These are phyloP conservation scores for Sus scrofa DNA, from an alignment of 2,113 vertebrate genomes.

Conservation along the genomic window T2T-Sscrofa CM000820.6:38496501-38497000, in stretches of 20 bases:
- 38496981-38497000: background rate
- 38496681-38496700: background rate
- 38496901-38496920: constrained; percentile 5
- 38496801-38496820: background rate
- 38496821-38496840: background rate
- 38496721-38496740: background rate
- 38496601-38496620: background rate
- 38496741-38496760: background rate
- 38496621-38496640: background rate
- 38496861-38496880: background rate
- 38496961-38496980: background rate
- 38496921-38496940: constrained; percentile 38
- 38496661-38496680: background rate
- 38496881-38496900: constrained; percentile 15
- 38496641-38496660: constrained; percentile 14
- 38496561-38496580: background rate
- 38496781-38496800: background rate
- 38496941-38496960: background rate
- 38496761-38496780: background rate
- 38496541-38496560: background rate
- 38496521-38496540: background rate
- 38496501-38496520: background rate
- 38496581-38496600: constrained; percentile 46
- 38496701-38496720: background rate
- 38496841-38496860: background rate